Percentiles rank a stretch among this genome's conserved stretches.
phyloP scores from a whole-genome alignment of 35 echinoderm and acorn worm species.

The Anneissia japonica region DNA sequence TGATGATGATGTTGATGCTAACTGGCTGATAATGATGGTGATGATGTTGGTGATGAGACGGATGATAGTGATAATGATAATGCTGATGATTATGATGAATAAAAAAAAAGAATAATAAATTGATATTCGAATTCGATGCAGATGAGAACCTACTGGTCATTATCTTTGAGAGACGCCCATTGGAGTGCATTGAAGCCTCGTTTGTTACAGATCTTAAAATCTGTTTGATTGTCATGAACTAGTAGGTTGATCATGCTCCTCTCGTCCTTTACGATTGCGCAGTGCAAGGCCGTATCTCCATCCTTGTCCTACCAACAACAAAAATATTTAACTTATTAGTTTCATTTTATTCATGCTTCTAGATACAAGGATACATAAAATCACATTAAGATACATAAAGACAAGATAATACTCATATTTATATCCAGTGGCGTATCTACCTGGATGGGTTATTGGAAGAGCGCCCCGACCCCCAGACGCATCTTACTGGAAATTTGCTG shows the following conservation, averaged over 20 bases:
- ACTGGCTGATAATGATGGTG: no score
- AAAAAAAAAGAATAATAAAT: not conserved
- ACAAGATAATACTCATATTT: no score
- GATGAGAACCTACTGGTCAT: slow-evolving; percentile 15
- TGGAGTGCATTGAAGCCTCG: slow-evolving; percentile 48
- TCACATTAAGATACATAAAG: no score
- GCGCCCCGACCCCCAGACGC: no score
- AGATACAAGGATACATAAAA: no score
- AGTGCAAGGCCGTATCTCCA: slow-evolving; percentile 27
- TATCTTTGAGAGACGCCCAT: slow-evolving; percentile 23
- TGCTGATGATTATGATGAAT: not conserved
- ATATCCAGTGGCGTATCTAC: no score
- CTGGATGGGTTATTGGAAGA: no score
- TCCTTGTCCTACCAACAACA: slow-evolving; percentile 13
- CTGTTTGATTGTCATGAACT: not conserved
- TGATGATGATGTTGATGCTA: no score
- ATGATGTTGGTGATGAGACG: no score
- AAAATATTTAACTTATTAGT: not conserved
- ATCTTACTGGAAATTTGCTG: no score
- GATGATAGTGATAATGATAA: not conserved
- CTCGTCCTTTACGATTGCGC: slow-evolving; percentile 21
- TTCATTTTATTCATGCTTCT: no score
- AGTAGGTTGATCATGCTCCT: slow-evolving; percentile 21
- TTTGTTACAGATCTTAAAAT: slow-evolving; percentile 22
- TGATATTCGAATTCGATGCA: not conserved